Evolutionary conservation across 2,797 vertebrate genomes (phyloP), one percentile per base, ranked within the genome.

Genomic region (Chlorospingus semifuscus): DNA sequence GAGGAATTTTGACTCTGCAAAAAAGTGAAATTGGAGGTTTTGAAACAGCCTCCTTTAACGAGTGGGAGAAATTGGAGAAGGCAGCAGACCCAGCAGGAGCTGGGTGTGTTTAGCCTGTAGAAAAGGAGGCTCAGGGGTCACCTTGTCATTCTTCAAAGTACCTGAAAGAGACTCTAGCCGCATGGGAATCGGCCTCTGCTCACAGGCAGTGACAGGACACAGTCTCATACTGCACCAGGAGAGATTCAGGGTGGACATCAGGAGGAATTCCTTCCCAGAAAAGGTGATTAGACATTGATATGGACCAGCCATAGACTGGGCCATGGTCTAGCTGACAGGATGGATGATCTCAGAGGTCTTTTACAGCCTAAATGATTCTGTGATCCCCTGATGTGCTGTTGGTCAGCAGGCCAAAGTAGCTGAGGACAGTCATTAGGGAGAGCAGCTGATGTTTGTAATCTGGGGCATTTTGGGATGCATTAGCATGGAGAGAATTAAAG

Each of bases 71-170:
- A 27, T 0, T 32, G 39, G 13, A 47, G 32, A 57, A 70, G 27
- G 47, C 29, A n/a, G 42, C 53, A 32, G 22, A 16, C 5, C 8
- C 17, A 22, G 52, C 60, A 30, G 60, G 30, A 60, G 9, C 17
- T 46, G 46, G 17, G 24, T 10, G 2, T 34, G 60, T 1, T 66
- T 10, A 18, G 15, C 39, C 30, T 20, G 47, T 47, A 41, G 52
- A 34, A 65, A 37, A 59, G 61, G 17, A 60, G 41, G 26, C 2
- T 41, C 24, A 11, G 60, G 29, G 30, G 17, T 34, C 39, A 30
- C 30, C 17, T 30, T 34, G 22, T 1, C 44, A 7, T n/a, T 57
- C 32, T 39, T 34, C 20, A 19, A 15, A 0, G 5, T 46, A 2
- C n/a, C 24, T 39, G 11, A 22, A n/a, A 46, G 36, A 36, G 19